Base-by-base conservation (phyloP, 2,797 vertebrate genomes). In the Scomberomorus guttatus region DNA sequence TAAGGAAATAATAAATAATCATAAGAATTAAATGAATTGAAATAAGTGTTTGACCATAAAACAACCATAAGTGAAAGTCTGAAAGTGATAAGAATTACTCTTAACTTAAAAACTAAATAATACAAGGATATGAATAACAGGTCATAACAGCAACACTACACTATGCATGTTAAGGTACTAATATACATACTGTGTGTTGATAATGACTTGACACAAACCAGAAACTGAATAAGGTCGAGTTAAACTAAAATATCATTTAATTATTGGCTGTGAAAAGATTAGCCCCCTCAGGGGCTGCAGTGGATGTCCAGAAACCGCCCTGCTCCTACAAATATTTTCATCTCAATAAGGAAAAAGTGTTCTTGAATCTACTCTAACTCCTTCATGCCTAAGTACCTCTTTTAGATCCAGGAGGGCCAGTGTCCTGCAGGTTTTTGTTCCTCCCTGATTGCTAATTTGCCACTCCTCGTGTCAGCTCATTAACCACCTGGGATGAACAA, bases 381-480 rank as follows among this genome's bases (percentile, higher is more conserved):
- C 52, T 66, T 79, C 68, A 59, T 61, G 64, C 50, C 50, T 22
- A 72, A 82, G 37, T 48, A 34, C 63, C 75, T 56, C 52, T 58
- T 48, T 87, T 67, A 1, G 48, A 37, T 54, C 63, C 61, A 66
- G 6, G 39, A 80, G 44, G 66, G 42, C 67, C 75, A 66, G 14
- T 46, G 20, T 80, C 82, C 81, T 84, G 85, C 80, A 62, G 77
- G 64, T 70, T 81, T 82, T 61, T 81, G 62, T 87, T 89, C 74
- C 76, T 78, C 67, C 66, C 71, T 86, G 75, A 87, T 87, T 87
- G 79, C 84, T 87, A 72, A 86, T 90, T 85, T 81, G 66, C 75
- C 55, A 32, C 59, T 86, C 71, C 27, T 79, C 6, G 52, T 71
- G 74, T 85, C 84, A 83, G 72, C 80, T 90, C 85, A 88, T 88